Conservation (phyloP, 2,797 vertebrate species). For the Pantherophis vulpinus region DNA sequence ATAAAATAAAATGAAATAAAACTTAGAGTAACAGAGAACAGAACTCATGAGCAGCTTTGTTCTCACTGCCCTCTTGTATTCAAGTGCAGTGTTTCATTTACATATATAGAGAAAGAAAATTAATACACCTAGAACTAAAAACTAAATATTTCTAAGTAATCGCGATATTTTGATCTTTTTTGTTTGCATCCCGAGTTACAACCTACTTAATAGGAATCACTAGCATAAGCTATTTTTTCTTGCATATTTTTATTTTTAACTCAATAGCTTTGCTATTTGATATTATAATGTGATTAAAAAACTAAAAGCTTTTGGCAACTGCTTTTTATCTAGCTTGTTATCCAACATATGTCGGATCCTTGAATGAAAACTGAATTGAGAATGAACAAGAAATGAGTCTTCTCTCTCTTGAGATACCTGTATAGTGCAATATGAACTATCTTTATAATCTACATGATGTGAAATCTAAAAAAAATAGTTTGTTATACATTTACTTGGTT, state of each 20-base stretch:
- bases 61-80: background rate
- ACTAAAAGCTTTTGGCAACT: slow-evolving; percentile 17
- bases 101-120: background rate
- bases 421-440: background rate
- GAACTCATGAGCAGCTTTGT: background rate
- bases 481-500: background rate
- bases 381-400: background rate
- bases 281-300: background rate
- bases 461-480: background rate
- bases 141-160: background rate
- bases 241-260: background rate
- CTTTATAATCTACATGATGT: background rate
- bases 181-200: background rate
- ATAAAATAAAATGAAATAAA: background rate
- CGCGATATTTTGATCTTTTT: background rate
- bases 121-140: too few species aligned
- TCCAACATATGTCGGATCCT: background rate
- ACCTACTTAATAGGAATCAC: background rate
- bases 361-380: background rate
- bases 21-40: background rate
- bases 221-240: background rate
- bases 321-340: slow-evolving; percentile 5
- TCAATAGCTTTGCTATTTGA: background rate
- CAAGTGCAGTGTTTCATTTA: background rate
- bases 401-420: background rate